Evolutionary conservation across 2,797 vertebrate genomes (phyloP), one percentile per base, ranked within the genome.

Genomic region (Morelia viridis): DNA sequence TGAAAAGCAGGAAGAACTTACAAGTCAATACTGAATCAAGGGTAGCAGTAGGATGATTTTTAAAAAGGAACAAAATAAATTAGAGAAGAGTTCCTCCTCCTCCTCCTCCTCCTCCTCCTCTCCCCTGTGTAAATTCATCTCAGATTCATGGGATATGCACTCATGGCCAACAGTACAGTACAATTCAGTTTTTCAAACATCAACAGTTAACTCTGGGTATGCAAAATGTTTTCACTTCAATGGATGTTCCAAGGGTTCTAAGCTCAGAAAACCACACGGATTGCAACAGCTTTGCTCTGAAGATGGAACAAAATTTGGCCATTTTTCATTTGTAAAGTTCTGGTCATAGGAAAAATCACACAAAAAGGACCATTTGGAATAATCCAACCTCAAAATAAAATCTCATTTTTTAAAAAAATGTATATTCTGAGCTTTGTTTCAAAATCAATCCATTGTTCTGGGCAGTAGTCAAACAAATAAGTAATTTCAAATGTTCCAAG

Each of bases 1-100:
- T n/a, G 65, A 80, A 92, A 92, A 87, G n/a, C 31, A 90, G 71
- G 41, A 61, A 87, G 46, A 15, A 15, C 56, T 87, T 62, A 57
- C 11, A 92, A 87, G 26, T 92, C 41, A 87, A 64, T 56, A 56
- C 1, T 26, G 22, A 92, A 80, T 65, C 35, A 85, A 28, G 53
- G 31, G 15, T 24, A 90, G n/a, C 24, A 80, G 5, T 80, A 13
- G 35, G 19, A 24, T 0, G 13, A 50, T 28, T 89, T 85, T 85
- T 41, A 10, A 92, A 57, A 87, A 85, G 58, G 53, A 76, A 62
- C 64, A 87, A 76, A 71, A 26, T 57, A 5, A 26, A 60, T 13
- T 91, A 35, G 4, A 10, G 58, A 46, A 46, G 6, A 3, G 7
- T 10, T 24, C 2, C 0, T 13, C 10, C 5, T 28, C 17, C 5